phyloP scores from a whole-genome alignment of 2,797 vertebrate species.

The Falco berigora region DNA sequence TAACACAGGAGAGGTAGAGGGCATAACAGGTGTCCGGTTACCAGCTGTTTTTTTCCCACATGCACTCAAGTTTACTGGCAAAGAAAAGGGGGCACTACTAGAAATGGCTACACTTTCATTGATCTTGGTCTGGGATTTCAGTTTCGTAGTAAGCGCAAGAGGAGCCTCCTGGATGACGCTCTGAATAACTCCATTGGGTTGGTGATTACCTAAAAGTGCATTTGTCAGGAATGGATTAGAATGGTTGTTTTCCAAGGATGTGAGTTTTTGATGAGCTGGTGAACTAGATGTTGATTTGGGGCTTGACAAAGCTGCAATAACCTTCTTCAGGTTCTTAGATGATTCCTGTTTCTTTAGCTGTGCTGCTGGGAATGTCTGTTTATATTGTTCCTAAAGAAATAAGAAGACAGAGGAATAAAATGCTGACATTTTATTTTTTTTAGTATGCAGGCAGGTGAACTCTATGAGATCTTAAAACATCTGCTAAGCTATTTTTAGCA shows the following conservation, averaged over 20 bases:
- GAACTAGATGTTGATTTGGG: slow-evolving; percentile 73
- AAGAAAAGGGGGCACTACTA: slow-evolving; percentile 70
- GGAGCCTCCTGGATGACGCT: slow-evolving; percentile 87
- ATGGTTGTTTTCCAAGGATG: slow-evolving; percentile 78
- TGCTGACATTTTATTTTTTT: not conserved
- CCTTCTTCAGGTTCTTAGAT: slow-evolving; percentile 85
- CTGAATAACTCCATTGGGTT: slow-evolving; percentile 80
- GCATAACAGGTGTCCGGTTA: slow-evolving; percentile 62
- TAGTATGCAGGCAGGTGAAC: not conserved
- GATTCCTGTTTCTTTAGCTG: slow-evolving; percentile 80
- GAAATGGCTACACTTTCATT: slow-evolving; percentile 72
- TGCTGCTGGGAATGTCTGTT: slow-evolving; percentile 77
- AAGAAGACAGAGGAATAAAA: slow-evolving; percentile 44
- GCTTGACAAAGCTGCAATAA: slow-evolving; percentile 71
- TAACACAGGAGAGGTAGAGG: slow-evolving; percentile 74
- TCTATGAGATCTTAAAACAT: not conserved
- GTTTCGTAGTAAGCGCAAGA: slow-evolving; percentile 88
- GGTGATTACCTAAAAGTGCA: slow-evolving; percentile 88
- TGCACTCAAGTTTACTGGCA: slow-evolving; percentile 83
- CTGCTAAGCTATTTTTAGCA: not conserved
- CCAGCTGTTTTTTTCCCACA: slow-evolving; percentile 73
- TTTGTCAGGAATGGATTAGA: slow-evolving; percentile 89
- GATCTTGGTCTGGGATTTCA: slow-evolving; percentile 75
- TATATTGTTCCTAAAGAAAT: slow-evolving; percentile 80
- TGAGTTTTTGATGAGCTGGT: slow-evolving; percentile 75